Percentiles rank a stretch among this genome's conserved stretches.
Evolutionary conservation across 2,113 vertebrate genomes (phyloP).

Genomic region (Eira barbara): DNA sequence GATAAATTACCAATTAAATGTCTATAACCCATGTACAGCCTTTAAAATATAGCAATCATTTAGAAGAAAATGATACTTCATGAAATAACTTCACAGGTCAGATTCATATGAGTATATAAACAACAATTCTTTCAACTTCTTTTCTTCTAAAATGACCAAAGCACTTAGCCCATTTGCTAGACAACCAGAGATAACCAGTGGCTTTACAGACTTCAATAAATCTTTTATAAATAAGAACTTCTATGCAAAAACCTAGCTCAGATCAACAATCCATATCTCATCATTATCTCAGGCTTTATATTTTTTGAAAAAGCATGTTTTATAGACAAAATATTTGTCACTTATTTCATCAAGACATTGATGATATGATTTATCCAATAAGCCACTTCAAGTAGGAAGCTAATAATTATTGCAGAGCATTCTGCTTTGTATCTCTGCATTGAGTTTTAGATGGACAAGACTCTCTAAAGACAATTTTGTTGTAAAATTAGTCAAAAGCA

Average conservation of each 20-base stretch:
- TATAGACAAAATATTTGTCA: neutral
- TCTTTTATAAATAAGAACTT: neutral
- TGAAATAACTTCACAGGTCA: neutral
- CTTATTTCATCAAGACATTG: neutral
- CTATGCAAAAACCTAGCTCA: neutral
- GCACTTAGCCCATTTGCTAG: neutral
- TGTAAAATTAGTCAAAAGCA: neutral
- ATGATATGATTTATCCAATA: neutral
- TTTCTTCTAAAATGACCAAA: neutral
- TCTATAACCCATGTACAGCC: neutral
- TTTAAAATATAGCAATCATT: neutral
- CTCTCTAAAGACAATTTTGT: neutral
- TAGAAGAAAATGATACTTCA: neutral
- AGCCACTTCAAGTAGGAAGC: neutral
- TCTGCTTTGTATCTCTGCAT: neutral
- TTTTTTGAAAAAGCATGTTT: neutral
- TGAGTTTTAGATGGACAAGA: neutral
- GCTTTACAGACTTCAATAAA: neutral
- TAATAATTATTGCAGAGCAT: neutral
- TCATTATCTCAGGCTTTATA: neutral
- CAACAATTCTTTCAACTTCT: neutral
- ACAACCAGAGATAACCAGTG: neutral
- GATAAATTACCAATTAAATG: neutral
- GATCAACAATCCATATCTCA: neutral
- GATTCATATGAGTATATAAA: neutral